These are phyloP conservation scores for Myxocyprinus asiaticus DNA, from an alignment of 2,113 vertebrate genomes.

Conservation along the genomic window DNA sequence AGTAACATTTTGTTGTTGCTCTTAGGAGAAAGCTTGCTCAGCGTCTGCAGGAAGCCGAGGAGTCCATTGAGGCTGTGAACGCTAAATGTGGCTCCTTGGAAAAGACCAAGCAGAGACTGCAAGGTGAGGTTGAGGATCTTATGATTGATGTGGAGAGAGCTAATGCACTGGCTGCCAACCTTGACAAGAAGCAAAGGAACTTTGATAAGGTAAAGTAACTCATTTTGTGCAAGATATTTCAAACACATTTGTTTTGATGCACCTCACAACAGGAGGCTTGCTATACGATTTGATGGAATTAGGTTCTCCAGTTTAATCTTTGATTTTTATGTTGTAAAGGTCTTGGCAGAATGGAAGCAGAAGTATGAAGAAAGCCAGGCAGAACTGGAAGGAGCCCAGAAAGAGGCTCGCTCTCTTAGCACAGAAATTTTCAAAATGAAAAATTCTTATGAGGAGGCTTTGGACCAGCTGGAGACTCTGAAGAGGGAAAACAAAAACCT, in stretches of 20 bases:
- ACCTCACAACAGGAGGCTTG: too few relatives aligned
- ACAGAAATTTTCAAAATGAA: slow-evolving; percentile 86
- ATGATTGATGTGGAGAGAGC: slow-evolving; percentile 76
- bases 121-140: slow-evolving; percentile 69
- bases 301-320: not conserved
- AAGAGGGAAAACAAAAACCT: slow-evolving; percentile 82
- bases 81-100: slow-evolving; percentile 73
- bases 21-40: slow-evolving; percentile 73
- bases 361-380: slow-evolving; percentile 79
- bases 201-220: slow-evolving; percentile 69
- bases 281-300: too few relatives aligned
- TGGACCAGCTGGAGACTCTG: slow-evolving; percentile 83
- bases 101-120: slow-evolving; percentile 72
- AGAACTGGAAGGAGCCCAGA: slow-evolving; percentile 78
- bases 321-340: slow-evolving; percentile 55
- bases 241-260: not conserved
- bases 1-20: not conserved
- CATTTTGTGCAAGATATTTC: not conserved
- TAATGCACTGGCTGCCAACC: slow-evolving; percentile 69
- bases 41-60: slow-evolving; percentile 74
- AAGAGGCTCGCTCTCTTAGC: slow-evolving; percentile 80
- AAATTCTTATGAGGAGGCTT: slow-evolving; percentile 82
- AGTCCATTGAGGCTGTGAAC: slow-evolving; percentile 70
- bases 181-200: slow-evolving; percentile 76
- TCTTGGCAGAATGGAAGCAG: slow-evolving; percentile 84